Evolutionary conservation across 2,888 invertebrate genomes (phyloP), one percentile per base, ranked within the genome.

Genomic region (Platerodrilus igneus): DNA sequence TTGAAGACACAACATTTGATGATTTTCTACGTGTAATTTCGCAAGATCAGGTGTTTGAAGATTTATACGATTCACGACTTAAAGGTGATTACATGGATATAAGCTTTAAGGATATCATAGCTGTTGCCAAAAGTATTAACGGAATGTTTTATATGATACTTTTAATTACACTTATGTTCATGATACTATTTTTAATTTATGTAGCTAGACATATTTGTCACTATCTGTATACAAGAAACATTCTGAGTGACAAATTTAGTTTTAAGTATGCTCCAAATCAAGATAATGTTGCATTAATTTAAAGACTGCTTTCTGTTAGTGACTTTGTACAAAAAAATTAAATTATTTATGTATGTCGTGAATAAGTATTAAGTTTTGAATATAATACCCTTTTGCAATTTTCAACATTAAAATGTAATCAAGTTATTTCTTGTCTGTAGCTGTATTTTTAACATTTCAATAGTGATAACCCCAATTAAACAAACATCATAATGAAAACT

Each of bases 21-120:
- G 31, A 39, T 9, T 44, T 44, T 28, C 11, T 44, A 7, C 10
- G 20, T 5, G 15, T 44, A 1, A 44, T 44, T 19, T 25, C 43
- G 1, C 22, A 30, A 29, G 35, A 39, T 15, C 8, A 16, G n/a
- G 17, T 30, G n/a, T 25, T 39, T 23, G 38, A 43, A 31, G 39
- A 34, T 26, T 9, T 43, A 8, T 43, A 26, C 16, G 43, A 42
- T 31, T 8, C 18, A 2, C 28, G 17, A 30, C 10, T 36, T 21
- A 26, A 17, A 21, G 21, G 10, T n/a, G 31, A 21, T 16, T 16
- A 31, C 13, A 16, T 4, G 8, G 29, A 23, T 4, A n/a, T 26
- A 9, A 2, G 7, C 7, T 5, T 31, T 20, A 5, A 10, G 4
- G 29, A 35, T 10, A n/a, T 36, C 9, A 9, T 5, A n/a, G n/a